Base-by-base conservation (phyloP, 2,888 invertebrate genomes). In the Drosophila eohydei region DNA sequence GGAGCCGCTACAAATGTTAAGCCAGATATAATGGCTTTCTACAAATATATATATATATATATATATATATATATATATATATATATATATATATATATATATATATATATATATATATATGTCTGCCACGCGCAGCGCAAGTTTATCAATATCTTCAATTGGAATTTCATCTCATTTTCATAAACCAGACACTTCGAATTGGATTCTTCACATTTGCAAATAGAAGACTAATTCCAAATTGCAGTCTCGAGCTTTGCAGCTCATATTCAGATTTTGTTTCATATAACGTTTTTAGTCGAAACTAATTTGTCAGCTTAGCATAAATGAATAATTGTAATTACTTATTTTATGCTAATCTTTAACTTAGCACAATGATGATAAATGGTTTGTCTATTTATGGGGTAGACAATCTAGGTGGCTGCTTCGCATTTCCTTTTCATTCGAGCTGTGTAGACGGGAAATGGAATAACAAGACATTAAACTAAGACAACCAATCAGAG, bases 361-460 rank as follows among this genome's bases (percentile, higher is more conserved):
- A 2, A 14, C 6, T 38, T 11, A n/a, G 48, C 51, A 11, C 6
- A 12, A 32, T 21, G 28, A 43, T 48, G 50, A 61, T 44, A 58
- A 46, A 58, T 70, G 48, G 14, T 16, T 28, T 44, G 14, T 58
- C 56, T 46, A 56, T 73, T 62, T 48, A 75, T 54, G 55, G 77
- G 30, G 28, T 34, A 4, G 63, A 14, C 34, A 50, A 58, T 56
- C 46, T 56, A 38, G 41, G 50, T 62, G 58, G 26, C 54, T 48
- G 36, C 2, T 51, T 56, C 56, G 57, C 64, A 51, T 44, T 54
- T 40, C 36, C 40, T 40, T 55, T 70, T 38, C 11, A 46, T 9
- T 43, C 41, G 16, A 50, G 16, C 5, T 30, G 0, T 11, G 43
- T 30, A 56, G 74, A 73, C 67, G 43, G 75, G 75, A 75, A 75